Evolutionary conservation across 2,797 vertebrate species (phyloP).

Genomic region (Diceros bicornis): DNA sequence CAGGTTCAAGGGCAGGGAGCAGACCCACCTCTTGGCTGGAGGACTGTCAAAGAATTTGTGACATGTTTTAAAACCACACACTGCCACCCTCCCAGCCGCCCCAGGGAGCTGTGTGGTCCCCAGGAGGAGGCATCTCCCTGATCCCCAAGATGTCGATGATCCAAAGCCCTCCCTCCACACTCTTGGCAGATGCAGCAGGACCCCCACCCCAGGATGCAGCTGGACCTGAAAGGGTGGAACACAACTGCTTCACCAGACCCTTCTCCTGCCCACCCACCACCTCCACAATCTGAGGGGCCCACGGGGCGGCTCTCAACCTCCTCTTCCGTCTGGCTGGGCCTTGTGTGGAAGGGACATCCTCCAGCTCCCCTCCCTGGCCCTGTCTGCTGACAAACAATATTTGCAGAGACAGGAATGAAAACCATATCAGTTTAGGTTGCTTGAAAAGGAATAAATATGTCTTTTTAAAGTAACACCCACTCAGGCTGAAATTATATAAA

Average conservation of each 20-base stretch:
- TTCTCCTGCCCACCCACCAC: neutral
- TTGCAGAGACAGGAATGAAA: neutral
- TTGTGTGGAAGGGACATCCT: neutral
- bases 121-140: neutral
- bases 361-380: neutral
- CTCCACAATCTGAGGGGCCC: rapidly evolving
- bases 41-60: neutral
- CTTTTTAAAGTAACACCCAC: neutral
- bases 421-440: neutral
- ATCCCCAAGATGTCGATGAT: neutral
- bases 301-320: neutral
- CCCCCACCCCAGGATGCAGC: neutral
- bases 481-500: neutral
- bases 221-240: neutral
- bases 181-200: neutral
- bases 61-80: neutral
- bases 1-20: neutral
- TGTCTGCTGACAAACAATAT: neutral
- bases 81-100: neutral
- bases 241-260: neutral
- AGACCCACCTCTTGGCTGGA: neutral
- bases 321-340: neutral
- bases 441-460: neutral
- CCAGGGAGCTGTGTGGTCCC: neutral
- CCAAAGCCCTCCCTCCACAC: neutral